Evolutionary conservation across 2,797 vertebrate species (phyloP).

Genomic region (Tympanoctomys barrerae): DNA sequence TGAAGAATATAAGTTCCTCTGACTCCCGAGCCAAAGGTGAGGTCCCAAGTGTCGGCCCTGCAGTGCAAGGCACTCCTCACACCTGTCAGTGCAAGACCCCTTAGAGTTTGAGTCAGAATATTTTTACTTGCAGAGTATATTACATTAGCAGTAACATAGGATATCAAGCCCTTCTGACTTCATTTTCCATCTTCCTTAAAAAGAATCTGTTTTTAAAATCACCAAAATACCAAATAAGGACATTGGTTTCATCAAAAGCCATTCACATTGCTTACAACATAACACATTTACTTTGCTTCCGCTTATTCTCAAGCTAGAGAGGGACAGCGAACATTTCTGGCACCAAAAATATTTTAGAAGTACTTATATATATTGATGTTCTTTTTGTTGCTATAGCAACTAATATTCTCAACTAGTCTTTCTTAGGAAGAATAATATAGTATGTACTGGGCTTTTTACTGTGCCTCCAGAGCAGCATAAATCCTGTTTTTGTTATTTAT

Average conservation of each 20-base stretch:
- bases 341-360: constrained; percentile 65
- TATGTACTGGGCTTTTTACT: not conserved
- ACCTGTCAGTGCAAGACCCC: not conserved
- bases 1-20: constrained; percentile 43
- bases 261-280: constrained; percentile 8
- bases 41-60: not conserved
- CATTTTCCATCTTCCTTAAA: constrained; percentile 44
- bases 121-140: constrained; percentile 1
- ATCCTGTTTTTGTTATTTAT: constrained; percentile 49
- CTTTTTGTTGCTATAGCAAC: constrained; percentile 57
- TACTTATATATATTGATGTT: constrained; percentile 49
- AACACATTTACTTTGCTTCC: constrained; percentile 27
- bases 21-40: not conserved
- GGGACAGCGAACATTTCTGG: constrained; percentile 16
- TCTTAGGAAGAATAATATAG: not conserved
- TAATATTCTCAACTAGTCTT: constrained; percentile 40
- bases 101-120: constrained; percentile 55
- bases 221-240: constrained; percentile 37
- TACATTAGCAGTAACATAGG: constrained; percentile 42
- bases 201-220: not conserved
- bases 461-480: constrained; percentile 1
- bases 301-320: constrained; percentile 24
- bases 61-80: constrained; percentile 30
- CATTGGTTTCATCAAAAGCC: constrained; percentile 16
- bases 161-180: not conserved